A percentile compares a stretch with the other conserved stretches of the same genome.
Evolutionary conservation across 2,888 invertebrate species (phyloP).

Genomic region (Notodonta ziczac): DNA sequence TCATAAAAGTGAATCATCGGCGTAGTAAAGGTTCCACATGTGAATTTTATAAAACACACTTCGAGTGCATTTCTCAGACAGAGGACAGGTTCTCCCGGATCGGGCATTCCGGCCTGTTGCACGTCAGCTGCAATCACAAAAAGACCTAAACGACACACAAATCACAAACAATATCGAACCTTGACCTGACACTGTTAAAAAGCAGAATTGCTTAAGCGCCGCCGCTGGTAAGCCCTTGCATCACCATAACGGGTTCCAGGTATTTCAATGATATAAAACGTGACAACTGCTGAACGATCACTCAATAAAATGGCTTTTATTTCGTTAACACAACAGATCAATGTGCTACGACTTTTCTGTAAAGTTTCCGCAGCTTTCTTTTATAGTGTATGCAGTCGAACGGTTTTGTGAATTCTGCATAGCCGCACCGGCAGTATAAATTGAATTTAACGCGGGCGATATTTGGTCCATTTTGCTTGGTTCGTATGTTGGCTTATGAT

Average conservation of each 20-base stretch:
- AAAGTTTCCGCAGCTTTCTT: conserved; percentile 60
- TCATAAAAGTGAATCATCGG: conserved; percentile 48
- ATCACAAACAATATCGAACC: conserved; percentile 43
- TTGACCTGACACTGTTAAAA: conserved; percentile 58
- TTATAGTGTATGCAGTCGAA: conserved; percentile 56
- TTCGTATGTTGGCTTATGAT: conserved; percentile 45
- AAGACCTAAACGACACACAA: conserved; percentile 31
- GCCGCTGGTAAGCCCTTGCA: conserved; percentile 59
- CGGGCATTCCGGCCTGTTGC: conserved; percentile 74
- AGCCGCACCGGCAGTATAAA: conserved; percentile 45
- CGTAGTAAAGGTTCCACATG: conserved; percentile 52
- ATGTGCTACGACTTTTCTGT: conserved; percentile 64
- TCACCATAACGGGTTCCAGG: conserved; percentile 56
- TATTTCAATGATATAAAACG: conserved; percentile 73
- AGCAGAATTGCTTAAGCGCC: conserved; percentile 48
- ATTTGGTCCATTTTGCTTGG: conserved; percentile 48
- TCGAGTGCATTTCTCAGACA: conserved; percentile 67
- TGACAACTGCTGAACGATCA: conserved; percentile 71
- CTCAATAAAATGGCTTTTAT: conserved; percentile 81
- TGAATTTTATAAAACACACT: conserved; percentile 70
- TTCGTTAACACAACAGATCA: conserved; percentile 72
- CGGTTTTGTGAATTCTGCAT: conserved; percentile 63
- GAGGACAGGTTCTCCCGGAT: conserved; percentile 73
- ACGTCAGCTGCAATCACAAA: conserved; percentile 44
- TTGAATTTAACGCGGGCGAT: conserved; percentile 54